Base-by-base conservation (phyloP, 2,113 vertebrate species). In the Istiophorus platypterus region DNA sequence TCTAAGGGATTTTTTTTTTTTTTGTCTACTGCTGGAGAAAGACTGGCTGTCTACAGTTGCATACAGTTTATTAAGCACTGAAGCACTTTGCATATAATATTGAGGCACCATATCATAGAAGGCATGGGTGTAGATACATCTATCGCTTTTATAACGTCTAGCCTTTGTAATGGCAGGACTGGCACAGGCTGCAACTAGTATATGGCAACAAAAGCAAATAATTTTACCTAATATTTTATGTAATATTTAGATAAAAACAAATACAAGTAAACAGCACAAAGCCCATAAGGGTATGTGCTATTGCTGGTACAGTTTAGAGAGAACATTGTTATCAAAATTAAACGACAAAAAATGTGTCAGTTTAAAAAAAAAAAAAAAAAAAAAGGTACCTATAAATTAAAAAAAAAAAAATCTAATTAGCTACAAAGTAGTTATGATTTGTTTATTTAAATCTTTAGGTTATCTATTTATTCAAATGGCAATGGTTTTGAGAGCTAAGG, bases 341-440 rank as follows among this genome's bases (percentile, higher is more conserved):
- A 94, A 93, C 83, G n/a, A 75, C 81, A 82, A 84, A 39, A 86
- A 88, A 86, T 37, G 52, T 64, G 76, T 78, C 24, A 83, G 86
- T 80, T 68, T 64, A 80, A 84, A 58, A 85, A 78, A 34, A 34
- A 34, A 58, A 85, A 78, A 34, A 34, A 34, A 74, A 79, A 74
- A 89, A 90, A 87, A 88, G 42, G 88, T 93, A 93, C 91, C 93
- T 93, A 94, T 93, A 95, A 95, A 95, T 94, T 88, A 94, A 90
- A 82, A 41, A n/a, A 63, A 45, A 64, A 67, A 64, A 88, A 78
- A 20, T 71, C 87, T 80, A 89, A 82, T 84, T 88, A 91, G 91
- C 89, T 92, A 92, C 64, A 85, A 89, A 81, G 63, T 88, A 78
- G 37, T 84, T 59, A 91, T 84, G 70, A 80, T 74, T 78, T 72